Base-by-base conservation (phyloP, 1,140 invertebrate genomes). In the Scaptomyza montana region DNA sequence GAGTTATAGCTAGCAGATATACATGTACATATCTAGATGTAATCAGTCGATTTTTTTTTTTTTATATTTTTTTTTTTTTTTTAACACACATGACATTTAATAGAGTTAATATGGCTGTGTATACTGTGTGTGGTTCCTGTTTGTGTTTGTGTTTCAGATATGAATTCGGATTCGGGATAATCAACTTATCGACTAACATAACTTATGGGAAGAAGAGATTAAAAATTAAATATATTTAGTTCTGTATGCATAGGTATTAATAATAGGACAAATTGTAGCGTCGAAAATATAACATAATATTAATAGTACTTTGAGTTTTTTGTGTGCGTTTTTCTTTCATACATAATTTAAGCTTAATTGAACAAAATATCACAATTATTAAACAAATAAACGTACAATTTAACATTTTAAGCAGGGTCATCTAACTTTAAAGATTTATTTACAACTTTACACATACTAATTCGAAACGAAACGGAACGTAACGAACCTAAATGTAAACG, bases 301-400 rank as follows among this genome's bases (percentile, higher is more conserved):
- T 71, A 66, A 71, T 72, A 84, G 63, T 86, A 77, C 50, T 41
- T 51, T 21, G 1, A 3, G 5, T 47, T 41, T 21, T 28, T 56
- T 43, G 7, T 39, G 10, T 55, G 12, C 2, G 30, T 55, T 16
- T 12, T 55, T 10, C 12, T 41, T 76, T 55, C 55, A 56, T 56
- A 54, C 50, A 87, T 86, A 87, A 86, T 82, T 86, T 78, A 87
- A 63, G 51, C 84, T 89, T 86, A 86, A 56, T 51, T 81, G 68
- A 89, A 86, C 71, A 78, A 78, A 78, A 86, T 86, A 86, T 86
- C 82, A 86, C 82, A 86, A 89, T 86, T 86, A 86, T 87, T 82
- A 82, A 86, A 84, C 69, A 70, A 77, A 72, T 75, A 78, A 75
- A 86, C 69, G 74, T 85, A 80, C 33, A 61, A 71, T 68, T 80